Evolutionary conservation across 2,888 invertebrate species (phyloP).

Genomic region (Agrotis puta): DNA sequence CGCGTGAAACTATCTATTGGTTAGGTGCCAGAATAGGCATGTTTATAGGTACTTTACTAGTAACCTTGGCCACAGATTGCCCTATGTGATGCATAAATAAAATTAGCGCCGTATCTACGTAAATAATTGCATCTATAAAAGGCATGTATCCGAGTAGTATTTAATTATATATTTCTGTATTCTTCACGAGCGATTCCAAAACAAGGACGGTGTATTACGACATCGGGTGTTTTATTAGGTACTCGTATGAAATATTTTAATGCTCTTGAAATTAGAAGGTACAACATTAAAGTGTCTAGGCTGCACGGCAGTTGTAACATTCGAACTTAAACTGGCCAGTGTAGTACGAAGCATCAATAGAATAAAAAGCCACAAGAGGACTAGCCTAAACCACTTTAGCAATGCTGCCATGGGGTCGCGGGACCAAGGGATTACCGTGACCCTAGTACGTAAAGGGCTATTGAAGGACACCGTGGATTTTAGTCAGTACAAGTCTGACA

Average conservation of each 20-base stretch:
- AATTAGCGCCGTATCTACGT: slow-evolving; percentile 11
- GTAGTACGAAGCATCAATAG: neutral
- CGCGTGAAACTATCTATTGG: slow-evolving; percentile 49
- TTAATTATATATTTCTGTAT: slow-evolving; percentile 18
- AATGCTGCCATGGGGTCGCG: no score
- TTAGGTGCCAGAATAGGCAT: slow-evolving; percentile 51
- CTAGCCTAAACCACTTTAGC: no score
- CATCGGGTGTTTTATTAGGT: slow-evolving; percentile 12
- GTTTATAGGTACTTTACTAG: neutral
- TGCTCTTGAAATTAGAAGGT: slow-evolving; percentile 19
- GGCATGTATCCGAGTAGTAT: neutral
- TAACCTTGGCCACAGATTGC: slow-evolving; percentile 42
- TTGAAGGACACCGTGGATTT: no score
- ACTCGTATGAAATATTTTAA: slow-evolving; percentile 3
- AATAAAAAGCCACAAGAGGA: no score
- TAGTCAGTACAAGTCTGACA: no score
- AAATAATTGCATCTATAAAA: slow-evolving; percentile 11
- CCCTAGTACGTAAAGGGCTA: no score
- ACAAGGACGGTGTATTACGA: neutral
- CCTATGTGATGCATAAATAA: slow-evolving; percentile 22
- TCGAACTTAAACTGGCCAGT: neutral
- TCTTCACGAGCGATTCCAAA: slow-evolving; percentile 9
- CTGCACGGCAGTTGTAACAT: neutral
- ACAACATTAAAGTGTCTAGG: slow-evolving; percentile 2
- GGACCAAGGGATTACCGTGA: no score